Evolutionary conservation across 2,888 invertebrate genomes (phyloP).

Genomic region (Chymomyza amoena): DNA sequence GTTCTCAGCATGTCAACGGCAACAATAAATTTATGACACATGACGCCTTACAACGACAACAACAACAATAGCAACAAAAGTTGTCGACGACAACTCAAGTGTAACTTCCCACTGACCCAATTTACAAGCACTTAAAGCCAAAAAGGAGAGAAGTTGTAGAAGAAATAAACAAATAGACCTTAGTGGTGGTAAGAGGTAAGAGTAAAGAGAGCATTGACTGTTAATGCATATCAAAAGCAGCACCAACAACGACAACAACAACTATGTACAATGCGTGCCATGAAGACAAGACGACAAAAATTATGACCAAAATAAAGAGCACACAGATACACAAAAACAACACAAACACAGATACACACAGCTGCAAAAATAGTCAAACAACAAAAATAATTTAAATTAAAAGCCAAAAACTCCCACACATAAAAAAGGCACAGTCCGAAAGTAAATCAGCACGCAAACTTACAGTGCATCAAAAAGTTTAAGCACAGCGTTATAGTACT

Average conservation of each 20-base stretch:
- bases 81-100: conserved; percentile 55
- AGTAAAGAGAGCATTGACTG: conserved; percentile 13
- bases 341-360: conserved; percentile 12
- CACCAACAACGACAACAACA: conserved; percentile 8
- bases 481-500: too few relatives aligned
- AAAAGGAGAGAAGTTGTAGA: conserved; percentile 72
- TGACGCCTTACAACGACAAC: conserved; percentile 36
- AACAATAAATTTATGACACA: conserved; percentile 70
- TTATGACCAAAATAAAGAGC: conserved; percentile 73
- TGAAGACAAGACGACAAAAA: conserved; percentile 70
- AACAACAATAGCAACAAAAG: conserved; percentile 19
- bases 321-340: conserved; percentile 8
- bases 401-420: conserved; percentile 72
- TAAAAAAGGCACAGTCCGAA: conserved; percentile 55
- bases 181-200: neutral
- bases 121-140: conserved; percentile 75
- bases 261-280: conserved; percentile 56
- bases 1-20: conserved; percentile 13
- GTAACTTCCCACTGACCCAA: conserved; percentile 76
- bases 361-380: conserved; percentile 4
- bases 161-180: conserved; percentile 66
- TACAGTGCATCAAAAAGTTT: neutral
- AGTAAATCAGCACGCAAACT: conserved; percentile 47
- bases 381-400: conserved; percentile 68
- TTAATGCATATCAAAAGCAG: conserved; percentile 70